phyloP scores from a whole-genome alignment of 1,140 invertebrate species.

The Danaus plexippus region DNA sequence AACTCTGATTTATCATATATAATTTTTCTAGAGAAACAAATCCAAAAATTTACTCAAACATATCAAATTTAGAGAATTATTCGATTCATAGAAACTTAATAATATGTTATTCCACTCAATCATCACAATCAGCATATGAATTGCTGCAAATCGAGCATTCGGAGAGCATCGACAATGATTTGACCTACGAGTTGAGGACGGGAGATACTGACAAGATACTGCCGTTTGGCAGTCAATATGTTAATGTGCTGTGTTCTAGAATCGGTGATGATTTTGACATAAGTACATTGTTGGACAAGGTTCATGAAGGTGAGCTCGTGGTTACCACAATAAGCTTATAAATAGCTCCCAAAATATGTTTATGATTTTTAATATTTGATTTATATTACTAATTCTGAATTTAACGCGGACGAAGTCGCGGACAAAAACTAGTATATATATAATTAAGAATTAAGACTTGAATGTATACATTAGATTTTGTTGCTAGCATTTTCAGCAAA shows the following conservation, averaged over 20 bases:
- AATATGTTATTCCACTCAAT: slow-evolving; percentile 49
- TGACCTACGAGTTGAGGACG: slow-evolving; percentile 49
- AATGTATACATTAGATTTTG: background rate
- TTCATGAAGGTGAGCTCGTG: slow-evolving; percentile 41
- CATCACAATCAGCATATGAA: slow-evolving; percentile 51
- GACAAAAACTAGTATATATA: too few species aligned
- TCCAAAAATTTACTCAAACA: slow-evolving; percentile 33
- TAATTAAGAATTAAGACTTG: too few species aligned
- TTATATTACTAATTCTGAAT: too few species aligned
- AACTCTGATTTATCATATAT: background rate
- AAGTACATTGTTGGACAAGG: slow-evolving; percentile 48
- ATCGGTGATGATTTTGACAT: slow-evolving; percentile 45
- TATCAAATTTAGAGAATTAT: slow-evolving; percentile 40
- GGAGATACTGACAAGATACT: slow-evolving; percentile 44
- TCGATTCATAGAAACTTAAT: slow-evolving; percentile 43
- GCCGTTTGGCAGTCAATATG: slow-evolving; percentile 49
- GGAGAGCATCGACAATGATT: slow-evolving; percentile 37
- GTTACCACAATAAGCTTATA: too few species aligned
- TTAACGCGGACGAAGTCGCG: too few species aligned
- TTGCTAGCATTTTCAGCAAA: slow-evolving; percentile 1
- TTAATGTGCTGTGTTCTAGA: slow-evolving; percentile 42
- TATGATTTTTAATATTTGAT: background rate
- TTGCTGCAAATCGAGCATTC: slow-evolving; percentile 53
- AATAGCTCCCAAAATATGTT: background rate
- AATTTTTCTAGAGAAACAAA: slow-evolving; percentile 36